phyloP scores from a whole-genome alignment of 2,888 invertebrate genomes.

The Plebejus anna region DNA sequence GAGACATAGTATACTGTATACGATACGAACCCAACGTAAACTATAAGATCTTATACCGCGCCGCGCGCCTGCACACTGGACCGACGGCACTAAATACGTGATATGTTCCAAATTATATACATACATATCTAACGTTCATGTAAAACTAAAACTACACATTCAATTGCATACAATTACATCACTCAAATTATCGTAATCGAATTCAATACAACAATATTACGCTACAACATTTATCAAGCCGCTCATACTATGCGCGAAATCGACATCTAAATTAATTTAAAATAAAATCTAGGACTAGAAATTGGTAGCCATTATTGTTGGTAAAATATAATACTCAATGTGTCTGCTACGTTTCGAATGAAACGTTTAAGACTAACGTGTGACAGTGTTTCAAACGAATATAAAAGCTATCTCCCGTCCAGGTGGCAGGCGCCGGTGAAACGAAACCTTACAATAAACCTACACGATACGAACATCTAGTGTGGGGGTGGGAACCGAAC shows the following conservation, averaged over 20 bases:
- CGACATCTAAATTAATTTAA: slow-evolving; percentile 25
- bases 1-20: slow-evolving; percentile 49
- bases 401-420: slow-evolving; percentile 31
- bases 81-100: slow-evolving; percentile 42
- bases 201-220: not conserved
- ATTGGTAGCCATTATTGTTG: not conserved
- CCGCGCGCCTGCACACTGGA: slow-evolving; percentile 45
- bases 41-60: slow-evolving; percentile 40
- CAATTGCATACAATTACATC: slow-evolving; percentile 21
- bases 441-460: slow-evolving; percentile 37
- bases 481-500: slow-evolving; percentile 52
- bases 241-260: not conserved
- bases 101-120: slow-evolving; percentile 44
- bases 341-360: not conserved
- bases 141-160: slow-evolving; percentile 22
- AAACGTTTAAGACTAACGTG: not conserved
- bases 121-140: slow-evolving; percentile 22
- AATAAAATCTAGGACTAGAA: slow-evolving; percentile 22
- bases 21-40: slow-evolving; percentile 45
- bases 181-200: slow-evolving; percentile 19
- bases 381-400: not conserved
- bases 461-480: slow-evolving; percentile 40
- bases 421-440: slow-evolving; percentile 42
- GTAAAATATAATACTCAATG: not conserved
- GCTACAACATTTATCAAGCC: slow-evolving; percentile 20